Conservation (phyloP, 2,113 vertebrate species). For the Pedionomus torquatus region DNA sequence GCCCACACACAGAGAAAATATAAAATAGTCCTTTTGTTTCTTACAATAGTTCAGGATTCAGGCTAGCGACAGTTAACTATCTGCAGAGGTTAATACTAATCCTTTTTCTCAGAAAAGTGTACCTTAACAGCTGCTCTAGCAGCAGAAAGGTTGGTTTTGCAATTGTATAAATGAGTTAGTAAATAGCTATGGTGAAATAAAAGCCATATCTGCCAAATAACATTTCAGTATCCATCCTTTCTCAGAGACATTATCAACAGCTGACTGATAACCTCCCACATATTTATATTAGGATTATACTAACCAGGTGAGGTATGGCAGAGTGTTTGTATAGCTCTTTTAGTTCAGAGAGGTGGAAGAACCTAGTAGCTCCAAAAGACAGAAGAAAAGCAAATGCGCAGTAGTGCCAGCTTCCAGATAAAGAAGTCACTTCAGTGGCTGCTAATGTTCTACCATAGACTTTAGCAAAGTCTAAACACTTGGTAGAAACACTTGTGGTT, state of each 20-base stretch:
- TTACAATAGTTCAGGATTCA: not conserved
- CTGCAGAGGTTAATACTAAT: not conserved
- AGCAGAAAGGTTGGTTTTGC: not conserved
- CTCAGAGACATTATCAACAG: not conserved
- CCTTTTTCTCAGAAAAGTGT: not conserved
- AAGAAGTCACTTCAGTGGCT: not conserved
- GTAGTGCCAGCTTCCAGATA: not conserved
- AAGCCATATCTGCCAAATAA: not conserved
- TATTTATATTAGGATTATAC: not conserved
- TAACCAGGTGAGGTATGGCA: not conserved
- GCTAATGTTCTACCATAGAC: not conserved
- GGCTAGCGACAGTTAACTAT: not conserved
- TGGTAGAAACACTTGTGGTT: not conserved
- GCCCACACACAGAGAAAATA: slow-evolving; percentile 10
- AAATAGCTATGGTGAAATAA: not conserved
- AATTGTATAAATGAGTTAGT: not conserved
- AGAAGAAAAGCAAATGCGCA: not conserved
- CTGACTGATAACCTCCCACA: not conserved
- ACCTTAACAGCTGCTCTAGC: not conserved
- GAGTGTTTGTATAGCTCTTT: not conserved
- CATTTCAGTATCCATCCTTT: not conserved
- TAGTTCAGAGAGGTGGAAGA: not conserved
- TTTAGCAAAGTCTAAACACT: not conserved
- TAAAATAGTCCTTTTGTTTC: not conserved
- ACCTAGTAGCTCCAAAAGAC: not conserved